A percentile compares a stretch with the other conserved stretches of the same genome.
Conservation (phyloP, 2,113 vertebrate species). For the Erinaceus europaeus region DNA sequence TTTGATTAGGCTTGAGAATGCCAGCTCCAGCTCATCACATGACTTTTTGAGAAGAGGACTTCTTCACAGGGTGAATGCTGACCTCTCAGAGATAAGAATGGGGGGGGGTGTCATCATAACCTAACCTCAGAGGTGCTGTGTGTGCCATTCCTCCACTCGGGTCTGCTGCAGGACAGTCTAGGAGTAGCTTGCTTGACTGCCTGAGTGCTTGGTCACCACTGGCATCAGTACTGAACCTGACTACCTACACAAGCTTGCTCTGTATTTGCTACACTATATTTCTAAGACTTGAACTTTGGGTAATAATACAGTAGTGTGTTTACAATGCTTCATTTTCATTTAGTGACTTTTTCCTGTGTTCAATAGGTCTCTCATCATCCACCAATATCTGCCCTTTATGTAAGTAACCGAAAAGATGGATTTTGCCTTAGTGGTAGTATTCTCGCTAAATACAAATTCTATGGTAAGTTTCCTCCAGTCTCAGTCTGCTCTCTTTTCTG, state of each 20-base stretch:
- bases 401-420: constrained; percentile 98
- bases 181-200: background rate
- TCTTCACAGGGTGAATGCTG: background rate
- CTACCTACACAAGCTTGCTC: too few relatives aligned
- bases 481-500: background rate
- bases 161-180: background rate
- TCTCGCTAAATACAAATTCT: constrained; percentile 99
- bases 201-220: too few relatives aligned
- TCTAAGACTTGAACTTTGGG: constrained; percentile 38
- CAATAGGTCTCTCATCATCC: constrained; percentile 97
- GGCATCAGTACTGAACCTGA: too few relatives aligned
- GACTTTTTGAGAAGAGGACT: background rate
- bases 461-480: constrained; percentile 84
- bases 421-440: constrained; percentile 99
- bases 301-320: constrained; percentile 14
- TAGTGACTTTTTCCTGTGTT: constrained; percentile 8
- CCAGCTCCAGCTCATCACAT: background rate
- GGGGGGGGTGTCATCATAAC: background rate
- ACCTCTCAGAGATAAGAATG: background rate
- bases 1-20: background rate
- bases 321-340: background rate
- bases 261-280: background rate
- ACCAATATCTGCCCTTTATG: constrained; percentile 97
- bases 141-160: background rate
- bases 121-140: too few relatives aligned